phyloP scores from a whole-genome alignment of 2,113 vertebrate species.

The Anhinga rufa region DNA sequence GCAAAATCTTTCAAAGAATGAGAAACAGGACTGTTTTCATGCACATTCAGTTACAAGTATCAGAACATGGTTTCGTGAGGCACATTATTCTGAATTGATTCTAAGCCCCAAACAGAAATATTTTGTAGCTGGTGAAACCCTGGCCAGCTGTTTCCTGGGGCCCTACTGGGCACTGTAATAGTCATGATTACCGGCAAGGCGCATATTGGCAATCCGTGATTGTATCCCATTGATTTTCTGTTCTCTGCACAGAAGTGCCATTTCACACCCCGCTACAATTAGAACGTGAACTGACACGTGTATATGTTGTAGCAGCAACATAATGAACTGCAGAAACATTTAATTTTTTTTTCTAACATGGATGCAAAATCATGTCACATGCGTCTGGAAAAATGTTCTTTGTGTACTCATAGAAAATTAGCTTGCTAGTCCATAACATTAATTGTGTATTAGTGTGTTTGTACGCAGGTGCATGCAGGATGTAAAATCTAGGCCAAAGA shows the following conservation, averaged over 20 bases:
- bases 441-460: not conserved
- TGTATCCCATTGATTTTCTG: not conserved
- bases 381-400: not conserved
- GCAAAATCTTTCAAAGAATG: not conserved
- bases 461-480: not conserved
- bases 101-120: not conserved
- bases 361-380: accelerated
- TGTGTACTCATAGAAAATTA: not conserved
- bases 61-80: not conserved
- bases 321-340: not conserved
- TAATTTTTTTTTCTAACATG: not conserved
- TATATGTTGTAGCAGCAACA: not conserved
- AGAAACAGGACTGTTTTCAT: not conserved
- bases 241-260: not conserved
- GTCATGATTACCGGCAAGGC: not conserved
- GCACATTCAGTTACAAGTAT: not conserved
- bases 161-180: not conserved
- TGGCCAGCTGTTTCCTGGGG: not conserved
- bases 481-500: not conserved
- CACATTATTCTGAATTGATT: not conserved
- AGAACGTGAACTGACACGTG: not conserved
- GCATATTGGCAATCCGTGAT: not conserved
- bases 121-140: not conserved
- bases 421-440: not conserved
- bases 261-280: not conserved